Evolutionary conservation across 1,140 invertebrate genomes (phyloP).

Genomic region (Cydia splendana): DNA sequence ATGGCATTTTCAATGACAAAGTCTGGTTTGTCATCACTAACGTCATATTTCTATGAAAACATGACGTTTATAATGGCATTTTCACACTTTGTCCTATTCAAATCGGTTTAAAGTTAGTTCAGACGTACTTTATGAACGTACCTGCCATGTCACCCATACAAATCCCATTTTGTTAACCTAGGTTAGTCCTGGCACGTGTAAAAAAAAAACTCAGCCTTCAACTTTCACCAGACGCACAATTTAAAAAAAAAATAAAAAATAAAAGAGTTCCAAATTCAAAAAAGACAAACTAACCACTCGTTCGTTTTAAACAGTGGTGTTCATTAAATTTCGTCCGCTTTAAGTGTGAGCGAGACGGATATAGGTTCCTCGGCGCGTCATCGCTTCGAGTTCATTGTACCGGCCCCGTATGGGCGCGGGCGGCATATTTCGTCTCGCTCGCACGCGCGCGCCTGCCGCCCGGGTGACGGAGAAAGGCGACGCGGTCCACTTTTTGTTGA

Average conservation of each 20-base stretch:
- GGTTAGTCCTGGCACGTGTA: slow-evolving; percentile 6
- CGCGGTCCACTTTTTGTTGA: slow-evolving; percentile 32
- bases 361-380: slow-evolving; percentile 48
- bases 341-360: slow-evolving; percentile 46
- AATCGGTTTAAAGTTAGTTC: neutral
- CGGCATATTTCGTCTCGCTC: slow-evolving; percentile 6
- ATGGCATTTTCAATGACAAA: too few relatives aligned
- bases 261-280: slow-evolving; percentile 17
- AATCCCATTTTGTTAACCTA: slow-evolving; percentile 2
- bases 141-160: neutral
- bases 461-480: slow-evolving; percentile 33
- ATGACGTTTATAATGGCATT: too few relatives aligned
- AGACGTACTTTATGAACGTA: neutral
- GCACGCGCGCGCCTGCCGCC: neutral
- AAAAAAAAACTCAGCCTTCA: slow-evolving; percentile 7
- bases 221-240: slow-evolving; percentile 10
- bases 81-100: too few relatives aligned
- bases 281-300: slow-evolving; percentile 15
- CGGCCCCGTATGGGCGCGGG: slow-evolving; percentile 50
- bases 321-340: slow-evolving; percentile 5
- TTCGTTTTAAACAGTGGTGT: slow-evolving; percentile 12
- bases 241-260: slow-evolving; percentile 2
- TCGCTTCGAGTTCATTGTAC: slow-evolving; percentile 62
- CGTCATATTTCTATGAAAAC: too few relatives aligned
- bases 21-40: too few relatives aligned